Evolutionary conservation across 30 jellyfish, hydroid and myxozoan genomes (phyloP).

Genomic region (Phacellophora camtschatica): DNA sequence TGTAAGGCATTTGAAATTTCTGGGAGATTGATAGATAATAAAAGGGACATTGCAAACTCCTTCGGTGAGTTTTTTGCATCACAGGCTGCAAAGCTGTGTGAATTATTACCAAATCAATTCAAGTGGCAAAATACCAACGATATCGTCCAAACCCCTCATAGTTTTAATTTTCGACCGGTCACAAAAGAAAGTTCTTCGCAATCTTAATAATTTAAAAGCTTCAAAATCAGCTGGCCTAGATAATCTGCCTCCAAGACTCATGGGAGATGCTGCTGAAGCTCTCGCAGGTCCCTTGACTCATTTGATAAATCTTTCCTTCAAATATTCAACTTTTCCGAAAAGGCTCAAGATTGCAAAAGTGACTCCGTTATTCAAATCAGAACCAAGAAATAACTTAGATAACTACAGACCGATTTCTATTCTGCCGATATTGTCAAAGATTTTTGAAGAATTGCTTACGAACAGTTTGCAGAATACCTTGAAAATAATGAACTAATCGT

Average conservation of each 20-base stretch:
- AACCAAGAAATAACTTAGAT: not conserved
- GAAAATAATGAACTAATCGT: conserved; percentile 15
- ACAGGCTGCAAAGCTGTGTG: conserved; percentile 65
- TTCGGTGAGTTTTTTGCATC: conserved; percentile 62
- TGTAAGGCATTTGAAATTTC: conserved; percentile 36
- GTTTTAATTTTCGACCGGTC: conserved; percentile 42
- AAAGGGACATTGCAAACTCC: conserved; percentile 65
- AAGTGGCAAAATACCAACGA: conserved; percentile 46
- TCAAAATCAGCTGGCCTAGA: conserved; percentile 41
- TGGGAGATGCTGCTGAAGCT: conserved; percentile 31
- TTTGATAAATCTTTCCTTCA: conserved; percentile 6
- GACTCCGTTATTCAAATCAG: conserved; percentile 52
- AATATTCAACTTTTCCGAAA: conserved; percentile 1
- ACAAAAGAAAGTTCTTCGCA: conserved; percentile 33
- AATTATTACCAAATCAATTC: conserved; percentile 57
- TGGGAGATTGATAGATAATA: conserved; percentile 55
- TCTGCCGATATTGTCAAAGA: conserved; percentile 50
- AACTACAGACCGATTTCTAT: conserved; percentile 55
- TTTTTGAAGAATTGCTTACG: conserved; percentile 54
- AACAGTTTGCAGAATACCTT: conserved; percentile 24
- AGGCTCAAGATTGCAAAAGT: conserved; percentile 25
- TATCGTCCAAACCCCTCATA: conserved; percentile 36
- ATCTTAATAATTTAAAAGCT: conserved; percentile 29
- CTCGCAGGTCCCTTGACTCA: conserved; percentile 34
- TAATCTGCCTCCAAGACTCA: conserved; percentile 49